phyloP scores from a whole-genome alignment of 2,888 invertebrate genomes.

The Eugnorisma glareosa region DNA sequence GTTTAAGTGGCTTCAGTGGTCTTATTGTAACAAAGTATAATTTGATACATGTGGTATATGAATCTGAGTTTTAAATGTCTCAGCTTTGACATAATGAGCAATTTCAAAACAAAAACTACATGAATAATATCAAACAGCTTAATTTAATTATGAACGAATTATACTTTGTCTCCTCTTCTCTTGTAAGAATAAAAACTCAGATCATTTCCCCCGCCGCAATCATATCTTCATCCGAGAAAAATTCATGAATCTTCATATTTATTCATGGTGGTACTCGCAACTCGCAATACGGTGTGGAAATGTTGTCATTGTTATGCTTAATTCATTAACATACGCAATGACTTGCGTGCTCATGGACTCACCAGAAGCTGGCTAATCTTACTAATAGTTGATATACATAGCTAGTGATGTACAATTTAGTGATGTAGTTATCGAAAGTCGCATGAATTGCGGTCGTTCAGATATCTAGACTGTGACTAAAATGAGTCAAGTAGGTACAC shows the following conservation, averaged over 20 bases:
- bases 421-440: neutral
- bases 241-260: constrained; percentile 75
- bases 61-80: neutral
- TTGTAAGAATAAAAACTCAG: constrained; percentile 52
- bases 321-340: constrained; percentile 61
- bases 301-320: constrained; percentile 69
- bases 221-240: constrained; percentile 68
- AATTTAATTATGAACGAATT: constrained; percentile 47
- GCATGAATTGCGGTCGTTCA: neutral
- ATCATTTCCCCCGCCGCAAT: constrained; percentile 64
- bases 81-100: neutral
- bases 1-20: constrained; percentile 13
- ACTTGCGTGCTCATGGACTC: constrained; percentile 20
- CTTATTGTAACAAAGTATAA: neutral
- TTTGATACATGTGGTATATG: neutral
- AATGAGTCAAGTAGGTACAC: constrained; percentile 5
- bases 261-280: constrained; percentile 71
- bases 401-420: neutral
- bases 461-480: neutral
- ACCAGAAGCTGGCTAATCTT: constrained; percentile 12
- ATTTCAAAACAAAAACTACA: neutral
- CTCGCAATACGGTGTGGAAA: constrained; percentile 70
- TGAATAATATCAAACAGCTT: constrained; percentile 25
- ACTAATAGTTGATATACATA: constrained; percentile 8
- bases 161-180: constrained; percentile 26